Evolutionary conservation across 2,797 vertebrate genomes (phyloP).

Genomic region (Pogonophryne albipinna): DNA sequence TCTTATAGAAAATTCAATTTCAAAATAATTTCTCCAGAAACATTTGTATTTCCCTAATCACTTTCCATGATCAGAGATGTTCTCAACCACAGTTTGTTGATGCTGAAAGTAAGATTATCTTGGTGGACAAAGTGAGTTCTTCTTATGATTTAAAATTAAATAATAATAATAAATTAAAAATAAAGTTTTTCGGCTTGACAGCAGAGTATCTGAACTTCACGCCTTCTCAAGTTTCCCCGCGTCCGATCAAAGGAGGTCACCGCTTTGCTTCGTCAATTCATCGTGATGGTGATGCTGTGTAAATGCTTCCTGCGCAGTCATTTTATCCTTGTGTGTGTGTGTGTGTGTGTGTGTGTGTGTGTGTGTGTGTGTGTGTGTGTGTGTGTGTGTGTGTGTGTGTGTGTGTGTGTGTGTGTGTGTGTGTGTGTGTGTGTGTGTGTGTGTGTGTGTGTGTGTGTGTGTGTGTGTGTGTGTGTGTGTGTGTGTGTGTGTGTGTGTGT

Average conservation of each 20-base stretch:
- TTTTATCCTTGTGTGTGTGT: constrained; percentile 32
- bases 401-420: constrained; percentile 23
- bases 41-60: background rate
- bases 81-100: background rate
- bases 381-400: no score
- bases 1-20: no score
- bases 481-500: no score
- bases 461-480: no score
- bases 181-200: background rate
- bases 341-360: constrained; percentile 2
- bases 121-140: background rate
- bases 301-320: constrained; percentile 49
- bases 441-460: no score
- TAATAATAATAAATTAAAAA: no score
- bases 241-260: background rate
- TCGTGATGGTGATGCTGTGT: constrained; percentile 15
- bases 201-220: no score
- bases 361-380: constrained; percentile 18
- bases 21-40: no score
- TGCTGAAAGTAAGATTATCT: no score
- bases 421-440: constrained; percentile 17
- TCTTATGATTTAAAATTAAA: background rate
- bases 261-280: background rate
- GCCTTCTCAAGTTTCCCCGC: background rate
- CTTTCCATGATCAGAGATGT: background rate